Percentiles rank a stretch among this genome's conserved stretches.
Conservation (phyloP, 2,113 vertebrate species). For the Ptychochromis oligacanthus region DNA sequence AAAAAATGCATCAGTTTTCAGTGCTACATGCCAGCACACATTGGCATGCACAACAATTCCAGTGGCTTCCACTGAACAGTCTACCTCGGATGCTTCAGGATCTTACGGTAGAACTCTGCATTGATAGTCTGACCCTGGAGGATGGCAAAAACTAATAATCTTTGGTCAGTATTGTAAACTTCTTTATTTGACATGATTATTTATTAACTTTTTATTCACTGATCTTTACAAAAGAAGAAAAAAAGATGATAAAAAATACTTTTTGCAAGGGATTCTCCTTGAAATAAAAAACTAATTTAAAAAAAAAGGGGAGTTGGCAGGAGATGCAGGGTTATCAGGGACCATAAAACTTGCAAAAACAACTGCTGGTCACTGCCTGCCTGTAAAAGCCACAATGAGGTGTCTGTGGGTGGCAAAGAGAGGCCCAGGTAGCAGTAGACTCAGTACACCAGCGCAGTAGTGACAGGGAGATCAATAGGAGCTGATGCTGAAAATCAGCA, state of each 20-base stretch:
- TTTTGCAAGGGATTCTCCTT: not conserved
- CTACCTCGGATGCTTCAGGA: no score
- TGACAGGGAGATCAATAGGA: not conserved
- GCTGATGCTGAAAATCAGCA: no score
- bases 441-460: not conserved
- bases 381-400: not conserved
- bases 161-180: no score
- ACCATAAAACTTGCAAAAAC: not conserved
- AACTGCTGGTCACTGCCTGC: not conserved
- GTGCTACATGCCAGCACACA: not conserved
- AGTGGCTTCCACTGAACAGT: not conserved
- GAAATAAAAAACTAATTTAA: not conserved
- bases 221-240: no score
- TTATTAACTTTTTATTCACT: no score
- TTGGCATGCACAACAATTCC: rapidly evolving
- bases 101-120: no score
- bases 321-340: not conserved
- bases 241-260: not conserved
- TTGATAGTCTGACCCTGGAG: no score
- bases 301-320: not conserved
- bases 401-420: not conserved
- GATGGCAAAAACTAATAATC: no score
- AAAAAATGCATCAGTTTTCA: no score
- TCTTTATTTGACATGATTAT: no score
- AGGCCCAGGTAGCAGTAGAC: not conserved